These are phyloP conservation scores for Microtus montanus DNA, from an alignment of 2,113 vertebrate genomes.

Conservation along the genomic window DNA sequence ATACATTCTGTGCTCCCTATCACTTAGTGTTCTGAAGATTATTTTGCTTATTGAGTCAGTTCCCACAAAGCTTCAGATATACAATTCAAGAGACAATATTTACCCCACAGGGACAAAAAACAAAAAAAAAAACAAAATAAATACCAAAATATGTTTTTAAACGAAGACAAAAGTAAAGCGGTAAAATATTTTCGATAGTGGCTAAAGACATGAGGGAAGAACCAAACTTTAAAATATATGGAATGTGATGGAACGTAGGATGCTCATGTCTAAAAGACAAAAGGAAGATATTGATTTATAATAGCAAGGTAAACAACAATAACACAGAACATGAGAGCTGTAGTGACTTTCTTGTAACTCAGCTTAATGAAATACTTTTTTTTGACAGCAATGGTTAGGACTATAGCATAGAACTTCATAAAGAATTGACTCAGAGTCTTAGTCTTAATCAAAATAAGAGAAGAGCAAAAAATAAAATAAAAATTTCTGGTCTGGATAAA, in stretches of 20 bases:
- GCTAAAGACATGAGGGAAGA: slow-evolving; percentile 52
- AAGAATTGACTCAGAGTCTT: neutral
- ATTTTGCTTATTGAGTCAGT: slow-evolving; percentile 65
- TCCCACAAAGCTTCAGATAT: slow-evolving; percentile 64
- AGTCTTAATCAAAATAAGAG: neutral
- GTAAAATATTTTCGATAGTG: slow-evolving; percentile 2
- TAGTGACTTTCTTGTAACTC: neutral
- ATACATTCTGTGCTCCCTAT: slow-evolving; percentile 44
- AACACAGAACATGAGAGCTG: neutral
- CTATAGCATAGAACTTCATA: neutral
- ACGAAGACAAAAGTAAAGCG: slow-evolving; percentile 42
- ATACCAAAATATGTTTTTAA: slow-evolving; percentile 16
- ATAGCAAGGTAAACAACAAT: slow-evolving; percentile 7
- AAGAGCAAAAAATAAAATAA: slow-evolving; percentile 14
- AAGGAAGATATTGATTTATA: slow-evolving; percentile 7
- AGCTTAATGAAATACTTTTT: neutral
- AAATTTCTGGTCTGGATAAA: neutral
- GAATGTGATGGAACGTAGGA: slow-evolving; percentile 12
- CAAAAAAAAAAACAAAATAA: neutral
- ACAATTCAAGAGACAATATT: slow-evolving; percentile 52
- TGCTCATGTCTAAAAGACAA: slow-evolving; percentile 34
- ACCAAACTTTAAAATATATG: slow-evolving; percentile 42
- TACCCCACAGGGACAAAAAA: slow-evolving; percentile 35
- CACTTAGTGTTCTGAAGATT: slow-evolving; percentile 52
- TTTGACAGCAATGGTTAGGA: neutral